A percentile compares a stretch with the other conserved stretches of the same genome.
These are phyloP conservation scores for Serinus canaria DNA, from an alignment of 2,113 vertebrate species.

Conservation along the genomic window DNA sequence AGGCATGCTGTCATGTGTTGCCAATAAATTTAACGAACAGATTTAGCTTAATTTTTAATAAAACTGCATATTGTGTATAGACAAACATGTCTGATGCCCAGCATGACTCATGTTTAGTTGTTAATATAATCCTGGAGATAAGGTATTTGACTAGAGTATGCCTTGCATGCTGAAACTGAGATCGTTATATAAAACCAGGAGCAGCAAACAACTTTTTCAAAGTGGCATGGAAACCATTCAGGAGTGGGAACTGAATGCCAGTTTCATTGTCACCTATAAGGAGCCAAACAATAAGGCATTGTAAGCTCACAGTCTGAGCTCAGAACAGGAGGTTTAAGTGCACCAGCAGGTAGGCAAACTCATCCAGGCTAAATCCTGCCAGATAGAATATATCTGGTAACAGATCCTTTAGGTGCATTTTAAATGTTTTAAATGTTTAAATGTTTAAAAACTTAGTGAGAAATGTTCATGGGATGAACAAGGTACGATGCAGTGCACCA, in stretches of 20 bases:
- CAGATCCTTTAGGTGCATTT: neutral
- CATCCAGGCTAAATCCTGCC: neutral
- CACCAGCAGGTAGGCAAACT: neutral
- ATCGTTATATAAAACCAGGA: constrained; percentile 45
- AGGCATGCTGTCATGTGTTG: neutral
- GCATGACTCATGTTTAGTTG: constrained; percentile 37
- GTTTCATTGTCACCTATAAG: constrained; percentile 42
- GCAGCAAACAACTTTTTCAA: constrained; percentile 43
- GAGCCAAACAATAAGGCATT: constrained; percentile 57
- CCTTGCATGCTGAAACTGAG: constrained; percentile 42
- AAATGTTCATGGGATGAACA: neutral
- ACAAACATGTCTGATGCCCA: neutral
- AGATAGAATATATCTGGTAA: neutral
- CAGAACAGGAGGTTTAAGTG: neutral
- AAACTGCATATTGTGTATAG: neutral
- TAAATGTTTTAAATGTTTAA: neutral
- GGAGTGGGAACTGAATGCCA: constrained; percentile 23
- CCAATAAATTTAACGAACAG: neutral
- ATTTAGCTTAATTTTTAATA: neutral
- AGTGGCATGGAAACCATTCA: constrained; percentile 26
- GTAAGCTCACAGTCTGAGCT: constrained; percentile 1
- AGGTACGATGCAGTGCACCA: neutral
- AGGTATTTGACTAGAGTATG: constrained; percentile 60
- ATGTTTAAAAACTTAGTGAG: neutral
- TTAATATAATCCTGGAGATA: constrained; percentile 59